Evolutionary conservation across 92 coral and sea anemone species (phyloP), one percentile per base, ranked within the genome.

Genomic region (Micromussa lordhowensis): DNA sequence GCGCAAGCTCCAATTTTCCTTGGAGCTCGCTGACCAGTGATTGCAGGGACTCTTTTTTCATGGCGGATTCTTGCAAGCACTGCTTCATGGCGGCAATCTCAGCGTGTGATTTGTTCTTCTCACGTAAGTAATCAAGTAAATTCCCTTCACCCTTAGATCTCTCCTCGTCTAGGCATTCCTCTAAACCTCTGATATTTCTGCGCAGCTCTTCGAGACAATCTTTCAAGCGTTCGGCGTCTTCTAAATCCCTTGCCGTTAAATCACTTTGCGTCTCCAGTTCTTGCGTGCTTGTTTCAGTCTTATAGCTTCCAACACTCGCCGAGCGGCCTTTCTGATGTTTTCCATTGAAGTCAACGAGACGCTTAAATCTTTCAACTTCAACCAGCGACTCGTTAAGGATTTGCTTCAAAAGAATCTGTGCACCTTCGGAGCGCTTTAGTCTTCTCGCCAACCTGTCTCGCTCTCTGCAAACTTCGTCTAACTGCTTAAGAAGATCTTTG

Each of bases 321-420:
- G 26, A 31, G 26, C 79, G 64, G 18, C 75, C 64, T 28, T 64
- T 84, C 55, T 26, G 78, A 80, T 24, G 70, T 19, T 48, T 73
- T 30, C 34, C 79, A 68, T 73, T 30, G 28, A 24, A 71, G 30
- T 80, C 91, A 86, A 87, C 92, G 53, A 91, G 87, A 12, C 77
- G 89, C 81, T 82, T 84, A 40, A 94, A 83, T 40, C 91, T 68
- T 78, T 94, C 89, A 34, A 89, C 58, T 75, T 89, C 93, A 14
- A 69, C 81, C 26, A 86, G 83, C 85, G 87, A 66, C 17, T 92
- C 85, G 55, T 66, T 70, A 9, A 88, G 54, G 83, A 88, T 92
- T 68, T 87, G 81, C 88, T 76, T 89, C 63, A 91, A 75, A 54
- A 88, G 75, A 5, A 36, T 59, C 32, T 76, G 88, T 40, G 76